Evolutionary conservation across 1,140 invertebrate species (phyloP), one percentile per base, ranked within the genome.

Genomic region (Bombus soroeensis): DNA sequence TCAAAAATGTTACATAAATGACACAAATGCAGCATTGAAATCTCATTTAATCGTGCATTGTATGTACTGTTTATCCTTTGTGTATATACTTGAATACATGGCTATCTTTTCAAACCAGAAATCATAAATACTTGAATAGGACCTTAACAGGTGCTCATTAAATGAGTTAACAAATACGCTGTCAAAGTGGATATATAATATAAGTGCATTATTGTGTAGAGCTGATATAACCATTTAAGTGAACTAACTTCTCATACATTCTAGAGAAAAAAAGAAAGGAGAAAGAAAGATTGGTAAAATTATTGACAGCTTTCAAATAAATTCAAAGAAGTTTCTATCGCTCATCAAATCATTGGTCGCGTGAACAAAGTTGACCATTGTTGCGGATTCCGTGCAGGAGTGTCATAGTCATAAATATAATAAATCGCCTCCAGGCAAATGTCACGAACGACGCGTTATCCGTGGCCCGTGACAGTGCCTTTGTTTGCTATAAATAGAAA

Each of bases 401-500:
- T 79, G 43, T 70, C 28, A 28, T 53, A 53, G 47, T 53, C 47
- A 53, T 53, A 53, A 57, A 10, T 37, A 80, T 74, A 68, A 78
- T 85, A 76, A 41, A 85, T 64, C 28, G 41, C 37, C 32, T 70
- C 53, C 66, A 66, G 39, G 39, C 83, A 85, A 81, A 81, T 81
- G 78, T 79, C 89, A 88, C 70, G 81, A 90, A 91, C 85, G 70
- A 77, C 73, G 64, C 76, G 62, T 86, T 87, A 80, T 78, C 64
- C 83, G 72, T 88, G 83, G 83, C 81, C 64, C 83, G 75, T 88
- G 83, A 85, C 87, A 81, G 85, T 87, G 79, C 64, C 75, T 87
- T 90, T 91, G 86, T 87, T 88, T 83, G 89, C 88, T 93, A 90
- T 92, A 90, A 90, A 92, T 91, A 91, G 91, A 89, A 83, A 88